These are phyloP conservation scores for Pogonophryne albipinna DNA, from an alignment of 2,797 vertebrate genomes.

Conservation along the genomic window DNA sequence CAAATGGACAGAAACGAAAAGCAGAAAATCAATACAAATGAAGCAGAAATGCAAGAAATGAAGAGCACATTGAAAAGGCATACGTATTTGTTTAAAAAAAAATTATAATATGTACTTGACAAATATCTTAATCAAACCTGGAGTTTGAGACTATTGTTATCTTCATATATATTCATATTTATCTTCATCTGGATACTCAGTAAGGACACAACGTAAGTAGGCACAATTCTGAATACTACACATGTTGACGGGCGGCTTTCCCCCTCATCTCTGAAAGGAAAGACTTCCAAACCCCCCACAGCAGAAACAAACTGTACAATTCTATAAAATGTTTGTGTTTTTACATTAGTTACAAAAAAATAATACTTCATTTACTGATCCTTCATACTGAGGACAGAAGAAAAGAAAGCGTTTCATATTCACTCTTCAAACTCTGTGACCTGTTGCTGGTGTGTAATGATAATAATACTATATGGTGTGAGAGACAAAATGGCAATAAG, in stretches of 20 bases:
- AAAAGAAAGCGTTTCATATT: slow-evolving; percentile 81
- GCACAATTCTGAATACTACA: slow-evolving; percentile 77
- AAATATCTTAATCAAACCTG: slow-evolving; percentile 74
- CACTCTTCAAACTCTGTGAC: slow-evolving; percentile 89
- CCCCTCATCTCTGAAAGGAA: slow-evolving; percentile 68
- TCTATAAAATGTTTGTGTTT: slow-evolving; percentile 98
- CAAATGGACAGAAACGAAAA: slow-evolving; percentile 43
- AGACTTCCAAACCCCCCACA: slow-evolving; percentile 63
- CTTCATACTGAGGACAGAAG: slow-evolving; percentile 92
- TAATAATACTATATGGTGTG: slow-evolving; percentile 94
- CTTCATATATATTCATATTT: slow-evolving; percentile 83
- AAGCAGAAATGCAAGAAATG: slow-evolving; percentile 53
- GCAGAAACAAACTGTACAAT: slow-evolving; percentile 95
- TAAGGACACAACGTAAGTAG: slow-evolving; percentile 81
- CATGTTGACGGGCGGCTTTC: slow-evolving; percentile 79
- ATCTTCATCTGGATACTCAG: slow-evolving; percentile 80
- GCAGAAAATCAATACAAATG: slow-evolving; percentile 45
- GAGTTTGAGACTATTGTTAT: slow-evolving; percentile 83
- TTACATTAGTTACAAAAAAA: slow-evolving; percentile 99
- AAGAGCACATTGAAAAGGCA: slow-evolving; percentile 53
- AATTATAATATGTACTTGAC: slow-evolving; percentile 64
- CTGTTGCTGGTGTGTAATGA: slow-evolving; percentile 95
- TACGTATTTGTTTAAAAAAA: slow-evolving; percentile 52
- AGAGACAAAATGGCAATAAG: slow-evolving; percentile 80
- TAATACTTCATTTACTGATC: slow-evolving; percentile 98